A percentile compares a stretch with the other conserved stretches of the same genome.
These are phyloP conservation scores for Pheosia tremula DNA, from an alignment of 2,888 invertebrate genomes.

Conservation along the genomic window DNA sequence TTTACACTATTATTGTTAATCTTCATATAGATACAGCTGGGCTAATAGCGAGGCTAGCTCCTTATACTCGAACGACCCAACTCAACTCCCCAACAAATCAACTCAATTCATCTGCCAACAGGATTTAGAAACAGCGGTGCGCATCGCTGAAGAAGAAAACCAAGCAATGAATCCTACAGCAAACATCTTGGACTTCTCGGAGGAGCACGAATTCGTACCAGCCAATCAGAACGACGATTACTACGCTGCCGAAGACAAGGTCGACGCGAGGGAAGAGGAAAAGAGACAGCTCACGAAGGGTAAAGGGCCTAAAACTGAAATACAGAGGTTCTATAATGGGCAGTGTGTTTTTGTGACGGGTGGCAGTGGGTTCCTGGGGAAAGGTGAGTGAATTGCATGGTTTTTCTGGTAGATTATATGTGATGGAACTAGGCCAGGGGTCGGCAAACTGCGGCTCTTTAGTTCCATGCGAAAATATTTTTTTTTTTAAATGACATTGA, in stretches of 20 bases:
- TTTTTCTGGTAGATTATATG: conserved; percentile 16
- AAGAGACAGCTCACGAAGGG: conserved; percentile 75
- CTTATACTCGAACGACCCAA: too few relatives aligned
- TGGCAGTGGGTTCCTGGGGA: conserved; percentile 78
- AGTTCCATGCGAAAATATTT: too few relatives aligned
- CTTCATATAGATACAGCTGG: too few relatives aligned
- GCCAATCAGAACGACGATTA: conserved; percentile 74
- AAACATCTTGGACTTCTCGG: conserved; percentile 74
- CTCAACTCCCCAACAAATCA: too few relatives aligned
- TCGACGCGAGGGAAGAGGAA: conserved; percentile 75
- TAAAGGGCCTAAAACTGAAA: conserved; percentile 66
- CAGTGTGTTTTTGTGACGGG: conserved; percentile 80
- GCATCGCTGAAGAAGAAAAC: conserved; percentile 65
- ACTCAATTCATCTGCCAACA: conserved; percentile 25
- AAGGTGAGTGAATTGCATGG: conserved; percentile 66
- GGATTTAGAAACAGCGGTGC: conserved; percentile 71
- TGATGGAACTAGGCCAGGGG: background rate
- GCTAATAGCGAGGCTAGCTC: too few relatives aligned
- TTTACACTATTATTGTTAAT: too few relatives aligned
- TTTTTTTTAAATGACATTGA: too few relatives aligned
- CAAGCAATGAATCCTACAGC: conserved; percentile 74
- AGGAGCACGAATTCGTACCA: conserved; percentile 82
- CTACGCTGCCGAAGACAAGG: conserved; percentile 75
- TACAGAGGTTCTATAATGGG: conserved; percentile 70
- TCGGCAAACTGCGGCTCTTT: too few relatives aligned